Evolutionary conservation across 2,113 vertebrate genomes (phyloP).

Genomic region (Peucedramus taeniatus): DNA sequence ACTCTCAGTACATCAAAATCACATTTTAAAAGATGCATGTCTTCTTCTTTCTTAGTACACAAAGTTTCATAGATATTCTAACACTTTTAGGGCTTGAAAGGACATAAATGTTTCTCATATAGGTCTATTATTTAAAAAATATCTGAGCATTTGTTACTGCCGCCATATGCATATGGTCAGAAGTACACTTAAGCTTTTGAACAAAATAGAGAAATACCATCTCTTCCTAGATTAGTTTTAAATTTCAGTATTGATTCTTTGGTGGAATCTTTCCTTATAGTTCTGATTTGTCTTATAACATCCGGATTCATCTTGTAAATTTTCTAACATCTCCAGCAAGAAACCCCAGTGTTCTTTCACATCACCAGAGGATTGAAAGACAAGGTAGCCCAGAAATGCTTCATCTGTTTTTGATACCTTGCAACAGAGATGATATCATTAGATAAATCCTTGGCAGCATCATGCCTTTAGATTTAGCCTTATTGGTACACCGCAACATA

Average conservation of each 20-base stretch:
- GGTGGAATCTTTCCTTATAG: not conserved
- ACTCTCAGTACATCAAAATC: not conserved
- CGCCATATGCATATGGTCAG: fast-evolving
- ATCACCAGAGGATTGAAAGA: not conserved
- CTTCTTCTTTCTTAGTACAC: not conserved
- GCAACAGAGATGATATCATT: not conserved
- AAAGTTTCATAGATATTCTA: not conserved
- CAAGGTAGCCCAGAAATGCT: not conserved
- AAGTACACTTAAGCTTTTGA: not conserved
- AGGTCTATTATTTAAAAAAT: not conserved
- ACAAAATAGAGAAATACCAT: not conserved
- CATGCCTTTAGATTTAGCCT: not conserved
- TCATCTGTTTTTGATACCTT: not conserved
- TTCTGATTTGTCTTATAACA: not conserved
- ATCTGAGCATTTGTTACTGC: not conserved
- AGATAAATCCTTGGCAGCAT: not conserved
- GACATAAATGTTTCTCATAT: not conserved
- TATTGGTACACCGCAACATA: too few species aligned
- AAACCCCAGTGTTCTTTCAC: not conserved
- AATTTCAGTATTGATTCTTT: not conserved
- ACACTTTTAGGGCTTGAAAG: not conserved
- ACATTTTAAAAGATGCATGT: not conserved
- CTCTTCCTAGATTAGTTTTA: not conserved
- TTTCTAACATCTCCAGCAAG: not conserved
- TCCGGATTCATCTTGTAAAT: not conserved